phyloP scores from a whole-genome alignment of 37 sponge, comb jelly and placozoan species.

The Oscarella lobularis region DNA sequence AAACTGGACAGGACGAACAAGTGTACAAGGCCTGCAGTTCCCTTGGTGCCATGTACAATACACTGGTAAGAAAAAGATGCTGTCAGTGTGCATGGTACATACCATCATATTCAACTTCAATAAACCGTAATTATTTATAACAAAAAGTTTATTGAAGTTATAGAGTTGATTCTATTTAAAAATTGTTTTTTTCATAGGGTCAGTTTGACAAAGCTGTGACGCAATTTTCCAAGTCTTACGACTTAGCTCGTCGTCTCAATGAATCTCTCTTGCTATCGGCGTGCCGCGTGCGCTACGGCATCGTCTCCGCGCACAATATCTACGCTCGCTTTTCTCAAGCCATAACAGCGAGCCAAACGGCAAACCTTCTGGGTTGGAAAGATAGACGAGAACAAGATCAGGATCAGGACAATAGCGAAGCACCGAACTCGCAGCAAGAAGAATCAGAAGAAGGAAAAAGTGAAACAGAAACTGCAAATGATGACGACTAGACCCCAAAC shows the following conservation, averaged over 20 bases:
- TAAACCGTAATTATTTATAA: too few relatives aligned
- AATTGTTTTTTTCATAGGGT: too few relatives aligned
- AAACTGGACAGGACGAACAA: conserved; percentile 8
- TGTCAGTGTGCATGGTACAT: conserved; percentile 4
- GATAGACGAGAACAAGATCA: conserved; percentile 4
- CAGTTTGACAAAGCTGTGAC: conserved; percentile 62
- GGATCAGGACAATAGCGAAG: too few relatives aligned
- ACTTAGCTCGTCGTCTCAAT: conserved; percentile 24
- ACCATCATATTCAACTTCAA: too few relatives aligned
- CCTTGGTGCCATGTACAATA: conserved; percentile 58
- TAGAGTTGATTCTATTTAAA: too few relatives aligned
- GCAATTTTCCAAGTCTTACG: conserved; percentile 43
- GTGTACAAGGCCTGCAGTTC: conserved; percentile 59
- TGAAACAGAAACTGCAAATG: too few relatives aligned
- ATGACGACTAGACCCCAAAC: too few relatives aligned
- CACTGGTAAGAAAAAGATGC: conserved; percentile 34
- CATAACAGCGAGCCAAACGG: background rate
- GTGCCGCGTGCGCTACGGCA: conserved; percentile 64
- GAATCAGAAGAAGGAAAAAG: background rate
- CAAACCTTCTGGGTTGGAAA: conserved; percentile 35
- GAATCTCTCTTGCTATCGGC: conserved; percentile 19
- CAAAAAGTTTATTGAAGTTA: too few relatives aligned
- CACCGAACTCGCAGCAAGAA: background rate
- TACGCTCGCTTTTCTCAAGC: conserved; percentile 17
- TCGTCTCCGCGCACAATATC: conserved; percentile 45